Base-by-base conservation (phyloP, 2,113 vertebrate genomes). In the Protobothrops mucrosquamatus region DNA sequence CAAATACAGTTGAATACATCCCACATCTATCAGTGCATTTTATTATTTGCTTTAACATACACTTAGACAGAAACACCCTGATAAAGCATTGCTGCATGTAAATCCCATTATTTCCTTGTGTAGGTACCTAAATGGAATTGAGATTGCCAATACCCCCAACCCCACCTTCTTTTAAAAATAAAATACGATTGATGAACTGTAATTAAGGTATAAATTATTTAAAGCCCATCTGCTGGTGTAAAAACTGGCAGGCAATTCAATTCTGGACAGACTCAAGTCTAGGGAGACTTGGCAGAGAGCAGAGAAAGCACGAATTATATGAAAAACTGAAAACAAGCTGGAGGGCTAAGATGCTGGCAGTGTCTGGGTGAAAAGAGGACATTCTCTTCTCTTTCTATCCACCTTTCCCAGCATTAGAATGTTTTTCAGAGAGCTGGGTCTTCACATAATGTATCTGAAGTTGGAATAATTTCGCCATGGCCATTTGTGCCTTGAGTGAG, bases 151-250 rank as follows among this genome's bases (percentile, higher is more conserved):
- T 43, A 20, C 20, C 20, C 46, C 29, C 18, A 51, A 8, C 8
- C 48, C 48, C 48, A 51, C 39, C 23, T 26, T 34, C 23, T 34
- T n/a, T 93, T 90, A 59, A 85, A 90, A 97, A 97, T 59, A 81
- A 89, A 86, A 94, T 96, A 97, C 97, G 97, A 97, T 95, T 96
- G 93, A 98, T 97, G 96, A 97, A 94, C 93, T 95, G 94, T 97
- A 97, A 98, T 98, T 97, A 97, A 93, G 93, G 93, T 90, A 97
- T 98, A 97, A 97, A 98, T 98, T 97, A 98, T 98, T 97, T 95
- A 97, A 96, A 97, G 92, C 94, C 92, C 92, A 93, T 93, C 95
- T 92, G 93, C 94, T 93, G 92, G 93, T 92, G 89, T 96, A 95
- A 97, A 97, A 96, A 94, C 94, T 93, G 93, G 91, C 91, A 95